Conservation (phyloP, 2,888 invertebrate species). For the Arrhopalites spinosus region DNA sequence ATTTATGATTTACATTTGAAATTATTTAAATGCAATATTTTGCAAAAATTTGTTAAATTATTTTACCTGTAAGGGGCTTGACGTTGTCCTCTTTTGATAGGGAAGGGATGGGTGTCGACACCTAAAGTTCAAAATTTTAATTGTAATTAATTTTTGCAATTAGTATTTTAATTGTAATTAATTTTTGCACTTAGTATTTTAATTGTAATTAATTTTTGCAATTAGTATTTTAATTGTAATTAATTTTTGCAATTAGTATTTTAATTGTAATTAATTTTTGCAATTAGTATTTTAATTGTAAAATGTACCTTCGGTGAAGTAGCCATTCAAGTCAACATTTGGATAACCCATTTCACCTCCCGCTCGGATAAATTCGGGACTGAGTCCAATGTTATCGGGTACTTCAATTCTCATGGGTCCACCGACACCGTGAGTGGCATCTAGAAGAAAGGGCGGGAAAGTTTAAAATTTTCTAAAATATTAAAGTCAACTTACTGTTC, state of each 20-base stretch:
- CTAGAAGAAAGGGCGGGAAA: too few species aligned
- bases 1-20: too few species aligned
- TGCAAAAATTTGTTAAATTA: too few species aligned
- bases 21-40: too few species aligned
- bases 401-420: slow-evolving; percentile 58
- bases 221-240: not conserved
- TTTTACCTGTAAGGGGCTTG: slow-evolving; percentile 40
- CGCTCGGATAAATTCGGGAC: slow-evolving; percentile 65
- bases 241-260: not conserved
- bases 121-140: not conserved
- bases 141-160: not conserved
- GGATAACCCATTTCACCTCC: slow-evolving; percentile 66
- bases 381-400: slow-evolving; percentile 65
- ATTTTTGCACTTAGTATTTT: too few species aligned
- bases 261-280: not conserved
- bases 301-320: slow-evolving; percentile 58
- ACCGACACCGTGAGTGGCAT: slow-evolving; percentile 44
- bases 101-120: slow-evolving; percentile 16
- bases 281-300: too few species aligned
- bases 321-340: slow-evolving; percentile 62
- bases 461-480: not conserved
- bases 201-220: not conserved
- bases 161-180: not conserved
- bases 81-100: slow-evolving; percentile 35
- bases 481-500: slow-evolving; percentile 12